Evolutionary conservation across 2,888 invertebrate genomes (phyloP), one percentile per base, ranked within the genome.

Genomic region (Zaprionus bogoriensis): DNA sequence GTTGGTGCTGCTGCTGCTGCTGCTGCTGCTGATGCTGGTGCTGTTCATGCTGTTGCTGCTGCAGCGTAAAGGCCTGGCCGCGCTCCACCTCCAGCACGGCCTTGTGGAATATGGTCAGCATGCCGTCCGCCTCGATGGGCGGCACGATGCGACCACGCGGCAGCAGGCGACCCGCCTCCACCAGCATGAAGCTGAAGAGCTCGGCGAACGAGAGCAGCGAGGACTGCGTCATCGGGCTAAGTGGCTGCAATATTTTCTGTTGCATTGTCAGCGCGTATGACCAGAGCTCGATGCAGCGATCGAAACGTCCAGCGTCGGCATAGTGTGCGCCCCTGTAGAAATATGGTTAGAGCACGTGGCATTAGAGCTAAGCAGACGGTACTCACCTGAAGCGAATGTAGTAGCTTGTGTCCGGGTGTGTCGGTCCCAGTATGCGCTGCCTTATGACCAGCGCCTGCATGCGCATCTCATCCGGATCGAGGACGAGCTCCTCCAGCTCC

Each of bases 191-290:
- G 61, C 95, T 95, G 91, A 97, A 97, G 27, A 99, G 93, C 91
- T 99, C 99, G 2, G 98, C 97, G 91, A 99, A 99, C 79, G 97
- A 97, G 89, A 97, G 95, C 67, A 99, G 93, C 69, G 97, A 97
- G 89, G 97, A 97, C 90, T 98, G 98, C 9, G 98, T 98, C 94
- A 98, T 96, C 22, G 97, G 96, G 89, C 97, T 97, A 48, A 99
- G 93, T 17, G 98, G 96, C 79, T 98, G 97, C 74, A 98, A 92
- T 92, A 97, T 97, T 68, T 95, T 94, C 89, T 98, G 97, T 91
- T 98, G 98, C 96, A 98, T 98, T 89, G 98, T 97, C 30, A 99
- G 92, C 23, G 98, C 98, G 92, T 99, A 98, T 91, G 97, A 97
- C 99, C 99, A 99, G 69, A 99, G 93, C 86, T 96, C 95, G 71